Conservation (phyloP, 2,113 vertebrate species). For the Sprattus sprattus region DNA sequence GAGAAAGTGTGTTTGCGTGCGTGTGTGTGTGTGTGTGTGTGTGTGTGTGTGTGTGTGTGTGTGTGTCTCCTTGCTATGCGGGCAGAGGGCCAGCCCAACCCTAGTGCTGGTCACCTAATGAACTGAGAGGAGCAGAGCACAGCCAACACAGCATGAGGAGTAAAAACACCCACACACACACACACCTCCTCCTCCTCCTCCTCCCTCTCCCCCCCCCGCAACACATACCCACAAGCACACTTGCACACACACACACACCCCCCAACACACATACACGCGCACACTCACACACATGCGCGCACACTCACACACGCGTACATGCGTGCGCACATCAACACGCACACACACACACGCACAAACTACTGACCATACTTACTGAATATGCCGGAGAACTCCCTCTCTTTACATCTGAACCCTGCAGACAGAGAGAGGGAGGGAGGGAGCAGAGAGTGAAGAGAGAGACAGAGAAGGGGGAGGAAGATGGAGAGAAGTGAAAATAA, state of each 20-base stretch:
- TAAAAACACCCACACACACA: background rate
- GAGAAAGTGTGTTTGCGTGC: background rate
- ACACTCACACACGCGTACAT: no score
- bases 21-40: background rate
- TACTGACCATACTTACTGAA: conserved; percentile 49
- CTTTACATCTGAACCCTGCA: conserved; percentile 54
- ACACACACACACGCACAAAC: background rate
- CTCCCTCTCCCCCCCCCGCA: no score
- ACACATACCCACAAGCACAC: no score
- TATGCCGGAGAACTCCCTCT: conserved; percentile 57
- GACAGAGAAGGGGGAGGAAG: background rate
- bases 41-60: background rate
- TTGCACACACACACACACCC: no score
- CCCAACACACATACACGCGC: no score
- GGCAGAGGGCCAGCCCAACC: background rate
- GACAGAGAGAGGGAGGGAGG: background rate
- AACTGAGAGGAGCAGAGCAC: background rate
- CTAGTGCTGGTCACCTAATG: background rate
- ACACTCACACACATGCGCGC: no score
- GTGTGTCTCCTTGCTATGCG: background rate
- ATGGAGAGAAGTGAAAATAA: background rate
- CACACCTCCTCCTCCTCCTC: no score
- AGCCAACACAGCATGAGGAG: background rate
- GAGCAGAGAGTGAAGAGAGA: background rate
- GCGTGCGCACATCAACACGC: background rate